These are phyloP conservation scores for Poicephalus meyeri DNA, from an alignment of 2,113 vertebrate genomes.

Conservation along the genomic window DNA sequence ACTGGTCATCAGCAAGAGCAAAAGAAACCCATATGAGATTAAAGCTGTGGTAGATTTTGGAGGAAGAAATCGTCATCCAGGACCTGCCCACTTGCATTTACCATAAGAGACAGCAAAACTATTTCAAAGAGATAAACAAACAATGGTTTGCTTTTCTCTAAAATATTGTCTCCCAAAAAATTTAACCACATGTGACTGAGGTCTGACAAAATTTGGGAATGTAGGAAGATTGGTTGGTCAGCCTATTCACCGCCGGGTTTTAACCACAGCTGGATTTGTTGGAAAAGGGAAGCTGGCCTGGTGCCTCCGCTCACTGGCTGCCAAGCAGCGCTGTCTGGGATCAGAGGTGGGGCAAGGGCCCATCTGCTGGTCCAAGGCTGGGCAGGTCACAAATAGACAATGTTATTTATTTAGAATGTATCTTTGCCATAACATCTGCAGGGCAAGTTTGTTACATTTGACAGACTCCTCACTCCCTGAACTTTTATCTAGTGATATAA, in stretches of 20 bases:
- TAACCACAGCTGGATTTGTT: background rate
- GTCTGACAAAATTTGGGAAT: background rate
- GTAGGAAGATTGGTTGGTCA: accelerated
- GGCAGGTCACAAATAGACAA: background rate
- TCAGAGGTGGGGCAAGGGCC: background rate
- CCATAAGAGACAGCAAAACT: background rate
- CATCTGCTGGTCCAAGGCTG: background rate
- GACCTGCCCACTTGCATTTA: background rate
- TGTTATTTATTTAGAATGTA: background rate
- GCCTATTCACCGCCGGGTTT: background rate
- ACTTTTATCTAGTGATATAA: background rate
- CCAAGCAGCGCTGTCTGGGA: background rate
- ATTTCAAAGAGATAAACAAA: background rate
- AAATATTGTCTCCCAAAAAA: background rate
- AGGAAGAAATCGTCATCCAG: background rate
- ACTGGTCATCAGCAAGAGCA: background rate
- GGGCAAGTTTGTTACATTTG: background rate
- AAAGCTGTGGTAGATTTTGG: background rate
- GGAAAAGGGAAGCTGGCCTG: background rate
- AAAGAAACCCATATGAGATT: background rate
- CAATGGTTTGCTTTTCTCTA: background rate
- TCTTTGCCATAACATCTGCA: background rate
- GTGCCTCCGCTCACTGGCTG: accelerated
- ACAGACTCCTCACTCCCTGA: background rate
- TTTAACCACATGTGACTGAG: background rate